Evolutionary conservation across 2,797 vertebrate genomes (phyloP).

Genomic region (Girardinus metallicus): DNA sequence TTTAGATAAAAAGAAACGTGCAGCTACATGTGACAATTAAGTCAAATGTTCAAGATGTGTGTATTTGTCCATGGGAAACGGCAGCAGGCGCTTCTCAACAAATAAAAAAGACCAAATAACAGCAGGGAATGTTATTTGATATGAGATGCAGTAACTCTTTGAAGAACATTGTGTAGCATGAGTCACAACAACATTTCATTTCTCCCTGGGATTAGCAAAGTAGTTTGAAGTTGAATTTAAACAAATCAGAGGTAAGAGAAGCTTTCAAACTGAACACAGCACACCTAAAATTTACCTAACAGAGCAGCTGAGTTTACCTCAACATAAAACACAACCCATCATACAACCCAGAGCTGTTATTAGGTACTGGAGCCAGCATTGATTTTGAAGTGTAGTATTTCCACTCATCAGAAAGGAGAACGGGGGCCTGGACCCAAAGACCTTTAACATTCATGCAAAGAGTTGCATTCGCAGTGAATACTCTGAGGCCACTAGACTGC

Average conservation of each 20-base stretch:
- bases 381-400: constrained; percentile 23
- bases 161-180: neutral
- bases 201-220: neutral
- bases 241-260: neutral
- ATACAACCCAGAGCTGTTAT: neutral
- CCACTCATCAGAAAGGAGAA: constrained; percentile 6
- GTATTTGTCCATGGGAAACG: neutral
- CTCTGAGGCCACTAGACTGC: constrained; percentile 36
- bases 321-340: neutral
- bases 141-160: neutral
- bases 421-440: constrained; percentile 4
- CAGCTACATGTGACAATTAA: too few species aligned
- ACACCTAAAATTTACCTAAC: neutral
- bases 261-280: neutral
- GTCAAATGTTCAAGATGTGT: too few species aligned
- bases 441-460: constrained; percentile 18
- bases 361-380: constrained; percentile 1
- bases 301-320: neutral
- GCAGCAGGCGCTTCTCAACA: neutral
- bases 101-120: neutral
- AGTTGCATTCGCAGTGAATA: constrained; percentile 28
- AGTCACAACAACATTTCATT: neutral
- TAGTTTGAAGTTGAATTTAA: neutral
- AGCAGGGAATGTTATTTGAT: neutral
- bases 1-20: too few species aligned